A percentile compares a stretch with the other conserved stretches of the same genome.
phyloP scores from a whole-genome alignment of 2,888 invertebrate genomes.

The Drosophila merina region DNA sequence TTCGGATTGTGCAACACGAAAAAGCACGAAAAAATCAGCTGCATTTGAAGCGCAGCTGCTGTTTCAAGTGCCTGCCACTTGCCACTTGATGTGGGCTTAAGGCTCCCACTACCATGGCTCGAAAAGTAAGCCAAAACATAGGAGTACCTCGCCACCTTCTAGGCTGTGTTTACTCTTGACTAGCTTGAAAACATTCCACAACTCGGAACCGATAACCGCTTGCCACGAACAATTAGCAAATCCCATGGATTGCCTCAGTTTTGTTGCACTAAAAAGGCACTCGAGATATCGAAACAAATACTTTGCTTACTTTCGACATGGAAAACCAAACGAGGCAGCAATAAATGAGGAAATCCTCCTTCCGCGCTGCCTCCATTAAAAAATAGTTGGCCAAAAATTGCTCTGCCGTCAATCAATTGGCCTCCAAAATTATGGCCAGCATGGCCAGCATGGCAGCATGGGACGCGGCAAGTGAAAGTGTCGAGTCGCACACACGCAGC shows the following conservation, averaged over 20 bases:
- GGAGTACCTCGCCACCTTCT: not conserved
- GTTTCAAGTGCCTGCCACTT: constrained; percentile 5
- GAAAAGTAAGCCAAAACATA: not conserved
- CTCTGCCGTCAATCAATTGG: constrained; percentile 37
- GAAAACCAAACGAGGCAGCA: constrained; percentile 18
- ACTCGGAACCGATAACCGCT: constrained; percentile 1
- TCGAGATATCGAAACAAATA: constrained; percentile 3
- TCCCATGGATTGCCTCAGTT: constrained; percentile 8
- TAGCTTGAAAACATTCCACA: not conserved
- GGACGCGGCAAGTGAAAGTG: constrained; percentile 43
- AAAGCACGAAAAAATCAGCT: constrained; percentile 6
- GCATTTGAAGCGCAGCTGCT: constrained; percentile 3
- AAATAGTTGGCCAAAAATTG: constrained; percentile 39
- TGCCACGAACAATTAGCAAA: constrained; percentile 25
- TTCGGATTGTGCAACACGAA: not conserved
- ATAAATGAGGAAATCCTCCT: constrained; percentile 37
- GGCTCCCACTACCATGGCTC: not conserved
- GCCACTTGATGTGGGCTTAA: constrained; percentile 3
- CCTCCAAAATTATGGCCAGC: constrained; percentile 37
- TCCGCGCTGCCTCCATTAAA: constrained; percentile 12
- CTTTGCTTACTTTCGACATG: constrained; percentile 26
- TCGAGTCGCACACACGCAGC: constrained; percentile 4
- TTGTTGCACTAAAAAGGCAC: not conserved
- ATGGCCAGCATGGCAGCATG: constrained; percentile 1
- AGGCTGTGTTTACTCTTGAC: not conserved